Percentiles rank a stretch among this genome's conserved stretches.
These are phyloP conservation scores for Ptyas mucosa DNA, from an alignment of 2,113 vertebrate species.

Conservation along the genomic window DNA sequence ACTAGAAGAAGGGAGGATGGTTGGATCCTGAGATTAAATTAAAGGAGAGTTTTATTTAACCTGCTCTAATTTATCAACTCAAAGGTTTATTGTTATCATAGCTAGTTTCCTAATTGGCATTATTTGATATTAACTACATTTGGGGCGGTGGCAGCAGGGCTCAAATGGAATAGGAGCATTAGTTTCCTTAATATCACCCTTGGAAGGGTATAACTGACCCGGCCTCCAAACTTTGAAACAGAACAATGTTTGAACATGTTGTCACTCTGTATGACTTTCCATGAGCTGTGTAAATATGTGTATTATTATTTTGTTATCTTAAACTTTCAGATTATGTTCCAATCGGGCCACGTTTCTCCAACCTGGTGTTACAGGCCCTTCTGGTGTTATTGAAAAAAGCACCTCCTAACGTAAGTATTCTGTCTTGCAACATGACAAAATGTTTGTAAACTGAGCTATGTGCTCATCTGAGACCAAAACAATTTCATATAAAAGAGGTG, in stretches of 20 bases:
- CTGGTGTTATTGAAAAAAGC: constrained; percentile 94
- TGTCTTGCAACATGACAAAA: rapidly evolving
- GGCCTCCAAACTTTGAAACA: neutral
- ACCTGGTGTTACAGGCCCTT: constrained; percentile 90
- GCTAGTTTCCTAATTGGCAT: neutral
- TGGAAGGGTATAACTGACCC: neutral
- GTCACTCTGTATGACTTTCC: neutral
- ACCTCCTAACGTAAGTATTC: constrained; percentile 84
- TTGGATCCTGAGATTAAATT: neutral
- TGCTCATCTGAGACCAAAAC: neutral
- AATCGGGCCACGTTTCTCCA: constrained; percentile 95
- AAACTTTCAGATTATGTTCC: constrained; percentile 88
- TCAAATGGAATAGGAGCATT: neutral
- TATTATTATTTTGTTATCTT: neutral
- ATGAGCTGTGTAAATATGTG: neutral
- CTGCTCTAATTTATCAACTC: neutral
- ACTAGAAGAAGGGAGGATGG: neutral
- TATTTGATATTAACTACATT: neutral
- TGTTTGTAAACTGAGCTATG: neutral
- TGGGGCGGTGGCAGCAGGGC: neutral
- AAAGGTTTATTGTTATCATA: neutral
- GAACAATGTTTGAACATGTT: neutral
- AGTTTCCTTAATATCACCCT: neutral
- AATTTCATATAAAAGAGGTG: neutral
- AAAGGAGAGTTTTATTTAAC: neutral